A percentile compares a stretch with the other conserved stretches of the same genome.
Conservation (phyloP, 1,140 invertebrate genomes). For the Alviniconcha marisindica region DNA sequence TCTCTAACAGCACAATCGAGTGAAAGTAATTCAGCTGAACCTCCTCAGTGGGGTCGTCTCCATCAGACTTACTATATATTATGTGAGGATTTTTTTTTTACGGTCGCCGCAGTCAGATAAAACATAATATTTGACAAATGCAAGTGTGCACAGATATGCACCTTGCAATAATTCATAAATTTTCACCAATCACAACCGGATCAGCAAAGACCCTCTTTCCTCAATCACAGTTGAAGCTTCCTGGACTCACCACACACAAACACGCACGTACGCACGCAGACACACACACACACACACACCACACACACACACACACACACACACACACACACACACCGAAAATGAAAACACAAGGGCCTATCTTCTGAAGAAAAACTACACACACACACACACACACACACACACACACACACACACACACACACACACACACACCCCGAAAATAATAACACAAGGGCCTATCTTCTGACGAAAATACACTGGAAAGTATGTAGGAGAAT, state of each 20-base stretch:
- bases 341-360: neutral
- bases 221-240: too few relatives aligned
- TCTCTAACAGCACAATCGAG: too few relatives aligned
- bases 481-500: neutral
- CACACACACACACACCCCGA: neutral
- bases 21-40: too few relatives aligned
- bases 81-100: too few relatives aligned
- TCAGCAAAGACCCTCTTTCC: neutral
- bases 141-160: neutral
- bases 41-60: too few relatives aligned
- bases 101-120: too few relatives aligned
- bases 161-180: neutral
- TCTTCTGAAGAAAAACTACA: neutral
- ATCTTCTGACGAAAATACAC: too few relatives aligned
- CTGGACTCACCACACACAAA: neutral
- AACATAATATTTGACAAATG: neutral
- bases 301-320: conserved; percentile 2
- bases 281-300: neutral
- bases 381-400: neutral
- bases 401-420: neutral
- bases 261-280: neutral
- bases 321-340: neutral
- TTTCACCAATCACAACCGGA: neutral
- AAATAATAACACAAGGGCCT: too few relatives aligned
- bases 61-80: too few relatives aligned